Conservation (phyloP, 2,888 invertebrate species). For the Villa cingulata region DNA sequence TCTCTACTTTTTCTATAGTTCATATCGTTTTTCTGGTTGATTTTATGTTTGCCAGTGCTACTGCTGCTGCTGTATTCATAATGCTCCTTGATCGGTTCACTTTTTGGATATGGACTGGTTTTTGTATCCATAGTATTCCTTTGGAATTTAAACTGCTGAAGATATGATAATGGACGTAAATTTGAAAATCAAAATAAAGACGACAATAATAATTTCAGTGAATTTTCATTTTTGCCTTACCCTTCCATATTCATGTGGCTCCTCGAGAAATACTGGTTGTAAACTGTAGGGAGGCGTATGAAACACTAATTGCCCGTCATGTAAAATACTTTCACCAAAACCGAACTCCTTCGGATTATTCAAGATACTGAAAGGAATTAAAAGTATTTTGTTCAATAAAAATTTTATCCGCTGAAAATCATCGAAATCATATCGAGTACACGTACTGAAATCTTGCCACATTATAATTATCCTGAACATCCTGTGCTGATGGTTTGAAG, state of each 20-base stretch:
- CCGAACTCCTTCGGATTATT: slow-evolving; percentile 71
- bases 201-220: not conserved
- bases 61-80: slow-evolving; percentile 5
- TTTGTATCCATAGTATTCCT: not conserved
- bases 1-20: slow-evolving; percentile 32
- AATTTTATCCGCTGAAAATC: not conserved
- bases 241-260: slow-evolving; percentile 38
- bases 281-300: slow-evolving; percentile 79
- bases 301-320: slow-evolving; percentile 74
- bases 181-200: not conserved
- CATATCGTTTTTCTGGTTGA: slow-evolving; percentile 23
- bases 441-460: slow-evolving; percentile 49
- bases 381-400: not conserved
- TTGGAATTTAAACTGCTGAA: not conserved
- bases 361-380: slow-evolving; percentile 43
- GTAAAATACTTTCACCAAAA: slow-evolving; percentile 87
- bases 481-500: slow-evolving; percentile 70
- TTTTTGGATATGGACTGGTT: not conserved
- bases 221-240: slow-evolving; percentile 9
- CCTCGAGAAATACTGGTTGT: slow-evolving; percentile 61
- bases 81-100: not conserved
- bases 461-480: slow-evolving; percentile 69
- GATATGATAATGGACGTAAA: too few relatives aligned
- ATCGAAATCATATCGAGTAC: slow-evolving; percentile 44
- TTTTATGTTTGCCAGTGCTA: slow-evolving; percentile 25